phyloP scores from a whole-genome alignment of 1,140 invertebrate genomes.

The Drosophila pruinosa region DNA sequence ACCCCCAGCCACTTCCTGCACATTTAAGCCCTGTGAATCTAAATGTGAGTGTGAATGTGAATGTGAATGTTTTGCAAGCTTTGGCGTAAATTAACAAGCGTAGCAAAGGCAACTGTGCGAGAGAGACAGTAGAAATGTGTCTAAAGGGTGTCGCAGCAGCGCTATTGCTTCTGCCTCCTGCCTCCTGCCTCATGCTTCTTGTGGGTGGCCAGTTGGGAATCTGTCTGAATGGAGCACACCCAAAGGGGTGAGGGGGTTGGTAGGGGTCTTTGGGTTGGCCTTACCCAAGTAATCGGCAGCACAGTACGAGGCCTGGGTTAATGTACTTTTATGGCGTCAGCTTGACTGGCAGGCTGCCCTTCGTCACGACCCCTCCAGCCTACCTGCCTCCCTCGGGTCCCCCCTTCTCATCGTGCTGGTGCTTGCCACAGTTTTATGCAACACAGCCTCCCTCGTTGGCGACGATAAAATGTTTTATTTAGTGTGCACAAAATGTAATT shows the following conservation, averaged over 20 bases:
- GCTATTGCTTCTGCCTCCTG: no score
- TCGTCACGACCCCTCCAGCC: no score
- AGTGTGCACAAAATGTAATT: slow-evolving; percentile 53
- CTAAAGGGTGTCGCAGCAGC: slow-evolving; percentile 34
- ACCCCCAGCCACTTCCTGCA: slow-evolving; percentile 14
- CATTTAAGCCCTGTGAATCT: slow-evolving; percentile 5
- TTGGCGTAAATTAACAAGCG: slow-evolving; percentile 70
- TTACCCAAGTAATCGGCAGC: slow-evolving; percentile 45
- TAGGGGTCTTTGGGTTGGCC: slow-evolving; percentile 24
- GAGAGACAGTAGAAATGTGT: slow-evolving; percentile 14
- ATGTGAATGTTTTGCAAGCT: slow-evolving; percentile 47
- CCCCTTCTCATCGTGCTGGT: neutral
- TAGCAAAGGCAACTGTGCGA: slow-evolving; percentile 38
- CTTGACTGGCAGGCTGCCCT: slow-evolving; percentile 51
- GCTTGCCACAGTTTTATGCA: slow-evolving; percentile 3
- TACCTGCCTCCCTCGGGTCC: neutral
- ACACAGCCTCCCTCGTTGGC: slow-evolving; percentile 8
- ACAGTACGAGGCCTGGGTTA: slow-evolving; percentile 63
- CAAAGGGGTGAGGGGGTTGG: neutral
- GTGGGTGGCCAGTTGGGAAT: slow-evolving; percentile 33
- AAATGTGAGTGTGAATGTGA: slow-evolving; percentile 5
- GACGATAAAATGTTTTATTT: slow-evolving; percentile 51
- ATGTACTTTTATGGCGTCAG: slow-evolving; percentile 73
- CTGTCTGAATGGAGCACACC: slow-evolving; percentile 16
- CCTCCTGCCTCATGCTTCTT: no score